A percentile compares a stretch with the other conserved stretches of the same genome.
phyloP scores from a whole-genome alignment of 2,113 vertebrate genomes.

The Cyprinodon brontotheroides region DNA sequence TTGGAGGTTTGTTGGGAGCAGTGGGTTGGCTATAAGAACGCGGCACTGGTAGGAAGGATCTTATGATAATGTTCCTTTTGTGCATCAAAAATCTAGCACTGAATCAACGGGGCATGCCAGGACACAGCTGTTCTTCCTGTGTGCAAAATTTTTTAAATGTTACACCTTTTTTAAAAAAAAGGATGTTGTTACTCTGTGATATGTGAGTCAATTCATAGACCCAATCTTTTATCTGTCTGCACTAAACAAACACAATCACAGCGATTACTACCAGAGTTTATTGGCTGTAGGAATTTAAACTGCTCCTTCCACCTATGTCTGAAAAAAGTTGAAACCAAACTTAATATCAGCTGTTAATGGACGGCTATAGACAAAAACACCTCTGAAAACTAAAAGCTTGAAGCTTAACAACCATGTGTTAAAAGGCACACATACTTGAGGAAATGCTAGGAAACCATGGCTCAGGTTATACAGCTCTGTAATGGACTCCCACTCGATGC shows the following conservation, averaged over 20 bases:
- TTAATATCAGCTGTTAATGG: conserved; percentile 41
- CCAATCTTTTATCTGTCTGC: conserved; percentile 43
- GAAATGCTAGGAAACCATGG: conserved; percentile 31
- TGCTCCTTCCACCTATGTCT: conserved; percentile 55
- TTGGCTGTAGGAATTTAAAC: conserved; percentile 37
- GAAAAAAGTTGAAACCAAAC: conserved; percentile 57
- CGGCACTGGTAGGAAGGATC: too few relatives aligned
- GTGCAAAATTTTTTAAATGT: neutral
- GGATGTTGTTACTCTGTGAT: conserved; percentile 30
- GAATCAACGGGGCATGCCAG: too few relatives aligned
- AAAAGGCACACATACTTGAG: conserved; percentile 67
- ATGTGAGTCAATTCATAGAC: conserved; percentile 45
- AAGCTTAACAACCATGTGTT: conserved; percentile 58
- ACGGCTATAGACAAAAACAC: neutral
- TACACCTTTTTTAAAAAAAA: conserved; percentile 16
- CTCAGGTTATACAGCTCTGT: conserved; percentile 20
- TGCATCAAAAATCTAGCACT: too few relatives aligned
- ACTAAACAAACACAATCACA: conserved; percentile 37
- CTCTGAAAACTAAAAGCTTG: conserved; percentile 8
- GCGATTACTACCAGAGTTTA: conserved; percentile 35
- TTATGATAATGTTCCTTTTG: too few relatives aligned
- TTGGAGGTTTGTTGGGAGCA: too few relatives aligned
- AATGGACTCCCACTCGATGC: conserved; percentile 20
- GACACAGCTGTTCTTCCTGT: too few relatives aligned
- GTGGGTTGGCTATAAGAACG: too few relatives aligned